phyloP scores from a whole-genome alignment of 1,140 invertebrate species.

The Hyphantria cunea region DNA sequence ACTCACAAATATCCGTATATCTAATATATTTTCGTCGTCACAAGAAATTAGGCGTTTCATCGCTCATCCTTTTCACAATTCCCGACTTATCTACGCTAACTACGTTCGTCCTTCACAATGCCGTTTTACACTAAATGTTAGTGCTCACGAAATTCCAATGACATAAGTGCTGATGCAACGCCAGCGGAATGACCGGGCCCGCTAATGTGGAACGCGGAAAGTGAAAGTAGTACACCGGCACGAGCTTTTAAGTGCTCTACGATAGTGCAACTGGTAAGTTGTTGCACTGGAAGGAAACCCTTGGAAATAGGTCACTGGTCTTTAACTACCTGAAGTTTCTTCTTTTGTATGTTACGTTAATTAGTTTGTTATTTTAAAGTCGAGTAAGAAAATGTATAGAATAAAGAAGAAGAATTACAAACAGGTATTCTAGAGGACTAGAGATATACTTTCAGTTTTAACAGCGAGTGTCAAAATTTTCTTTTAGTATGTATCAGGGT shows the following conservation, averaged over 20 bases:
- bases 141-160: constrained; percentile 47
- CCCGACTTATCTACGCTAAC: no score
- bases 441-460: no score
- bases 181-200: constrained; percentile 29
- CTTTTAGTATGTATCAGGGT: no score
- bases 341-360: no score
- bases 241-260: constrained; percentile 23
- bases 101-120: constrained; percentile 60
- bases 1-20: no score
- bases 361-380: no score
- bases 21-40: no score
- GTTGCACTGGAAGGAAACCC: not conserved
- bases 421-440: no score
- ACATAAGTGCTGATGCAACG: constrained; percentile 51
- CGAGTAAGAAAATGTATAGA: no score
- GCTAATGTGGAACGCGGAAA: constrained; percentile 54
- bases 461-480: no score
- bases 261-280: not conserved
- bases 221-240: constrained; percentile 61
- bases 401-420: no score
- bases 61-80: not conserved
- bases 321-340: no score
- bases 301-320: not conserved
- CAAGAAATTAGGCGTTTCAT: not conserved
- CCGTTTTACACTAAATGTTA: constrained; percentile 37